Percentiles rank a stretch among this genome's conserved stretches.
Evolutionary conservation across 1,140 invertebrate species (phyloP).

Genomic region (Teleogryllus occipitalis): DNA sequence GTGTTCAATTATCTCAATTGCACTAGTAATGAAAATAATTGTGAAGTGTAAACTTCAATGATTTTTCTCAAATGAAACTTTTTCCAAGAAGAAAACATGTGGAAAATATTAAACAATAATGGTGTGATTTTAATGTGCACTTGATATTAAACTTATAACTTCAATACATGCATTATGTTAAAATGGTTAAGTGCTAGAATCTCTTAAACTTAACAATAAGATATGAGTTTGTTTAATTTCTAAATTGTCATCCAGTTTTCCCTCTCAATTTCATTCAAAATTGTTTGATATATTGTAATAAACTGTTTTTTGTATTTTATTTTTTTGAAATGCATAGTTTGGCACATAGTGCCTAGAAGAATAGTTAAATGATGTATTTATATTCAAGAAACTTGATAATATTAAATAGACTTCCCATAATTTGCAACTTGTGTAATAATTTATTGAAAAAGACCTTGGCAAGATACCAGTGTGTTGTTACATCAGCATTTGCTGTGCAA

Average conservation of each 20-base stretch:
- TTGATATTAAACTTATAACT: not conserved
- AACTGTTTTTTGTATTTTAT: not conserved
- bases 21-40: not conserved
- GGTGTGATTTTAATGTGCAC: not conserved
- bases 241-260: not conserved
- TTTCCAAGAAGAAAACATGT: not conserved
- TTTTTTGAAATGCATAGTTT: not conserved
- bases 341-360: not conserved
- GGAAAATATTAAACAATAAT: not conserved
- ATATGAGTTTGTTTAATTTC: not conserved
- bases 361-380: not conserved
- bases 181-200: not conserved
- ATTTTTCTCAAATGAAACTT: not conserved
- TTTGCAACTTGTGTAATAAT: not conserved
- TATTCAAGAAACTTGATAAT: not conserved
- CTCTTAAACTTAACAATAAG: not conserved
- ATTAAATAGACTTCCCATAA: not conserved
- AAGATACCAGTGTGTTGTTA: constrained; percentile 7
- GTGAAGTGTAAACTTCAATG: not conserved
- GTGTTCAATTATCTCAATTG: constrained; percentile 9
- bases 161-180: not conserved
- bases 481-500: constrained; percentile 12
- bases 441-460: not conserved
- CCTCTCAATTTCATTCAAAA: constrained; percentile 5
- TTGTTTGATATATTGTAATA: not conserved